Evolutionary conservation across 1,140 invertebrate species (phyloP).

Genomic region (Drosophila lacteicornis): DNA sequence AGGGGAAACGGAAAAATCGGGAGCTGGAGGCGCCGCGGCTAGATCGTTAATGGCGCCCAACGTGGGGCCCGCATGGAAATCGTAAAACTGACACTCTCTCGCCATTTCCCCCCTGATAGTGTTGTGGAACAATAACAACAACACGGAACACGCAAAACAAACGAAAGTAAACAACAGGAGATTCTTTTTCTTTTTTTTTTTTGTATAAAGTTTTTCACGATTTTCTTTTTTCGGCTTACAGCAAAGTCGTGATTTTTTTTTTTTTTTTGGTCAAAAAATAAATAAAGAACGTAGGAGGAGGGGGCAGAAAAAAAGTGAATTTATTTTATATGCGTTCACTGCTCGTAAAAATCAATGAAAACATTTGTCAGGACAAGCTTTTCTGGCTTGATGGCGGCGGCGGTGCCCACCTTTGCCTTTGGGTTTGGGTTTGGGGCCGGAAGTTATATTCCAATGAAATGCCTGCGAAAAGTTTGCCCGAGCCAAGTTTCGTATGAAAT

Average conservation of each 20-base stretch:
- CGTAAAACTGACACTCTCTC: conserved; percentile 43
- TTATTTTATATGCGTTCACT: conserved; percentile 73
- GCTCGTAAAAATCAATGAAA: conserved; percentile 82
- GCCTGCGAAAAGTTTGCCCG: conserved; percentile 56
- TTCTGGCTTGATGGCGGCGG: conserved; percentile 30
- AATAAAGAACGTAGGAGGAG: conserved; percentile 12
- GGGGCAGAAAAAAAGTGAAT: conserved; percentile 51
- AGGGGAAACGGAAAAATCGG: not conserved
- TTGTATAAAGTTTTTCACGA: conserved; percentile 25
- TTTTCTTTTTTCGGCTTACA: conserved; percentile 19
- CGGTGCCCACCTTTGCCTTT: conserved; percentile 29
- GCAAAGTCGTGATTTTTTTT: conserved; percentile 25
- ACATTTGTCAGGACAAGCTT: conserved; percentile 57
- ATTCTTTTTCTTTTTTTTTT: conserved; percentile 15
- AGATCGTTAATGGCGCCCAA: conserved; percentile 42
- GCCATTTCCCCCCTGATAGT: conserved; percentile 9
- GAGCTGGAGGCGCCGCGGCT: not conserved
- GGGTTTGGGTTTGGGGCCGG: not conserved
- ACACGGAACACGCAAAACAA: conserved; percentile 36
- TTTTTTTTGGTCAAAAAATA: conserved; percentile 19
- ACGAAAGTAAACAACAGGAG: conserved; percentile 38
- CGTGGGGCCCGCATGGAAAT: conserved; percentile 47
- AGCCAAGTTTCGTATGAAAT: conserved; percentile 76
- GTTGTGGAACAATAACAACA: conserved; percentile 13
- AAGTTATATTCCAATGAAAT: conserved; percentile 55